phyloP scores from a whole-genome alignment of 1,140 invertebrate genomes.

The Pachypsylla venusta region DNA sequence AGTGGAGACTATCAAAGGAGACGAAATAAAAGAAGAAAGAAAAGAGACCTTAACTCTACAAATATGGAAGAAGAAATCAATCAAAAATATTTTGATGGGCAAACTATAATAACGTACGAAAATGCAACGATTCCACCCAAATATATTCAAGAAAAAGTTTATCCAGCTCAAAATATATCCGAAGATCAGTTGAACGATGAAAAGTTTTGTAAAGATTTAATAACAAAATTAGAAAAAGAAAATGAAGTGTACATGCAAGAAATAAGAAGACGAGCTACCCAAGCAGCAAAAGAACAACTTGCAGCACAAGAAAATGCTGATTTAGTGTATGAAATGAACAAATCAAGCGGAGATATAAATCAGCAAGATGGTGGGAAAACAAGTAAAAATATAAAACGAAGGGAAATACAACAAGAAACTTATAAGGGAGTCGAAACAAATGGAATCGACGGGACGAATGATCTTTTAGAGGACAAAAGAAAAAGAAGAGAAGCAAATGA shows the following conservation, averaged over 20 bases:
- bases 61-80: neutral
- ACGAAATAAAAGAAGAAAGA: neutral
- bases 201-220: neutral
- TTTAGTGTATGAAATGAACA: too few species aligned
- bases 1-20: neutral
- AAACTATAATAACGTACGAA: neutral
- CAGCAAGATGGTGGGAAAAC: too few species aligned
- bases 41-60: neutral
- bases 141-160: neutral
- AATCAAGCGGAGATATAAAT: too few species aligned
- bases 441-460: neutral
- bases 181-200: neutral
- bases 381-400: neutral
- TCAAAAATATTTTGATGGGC: neutral
- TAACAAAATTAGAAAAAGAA: neutral
- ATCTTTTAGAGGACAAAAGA: neutral
- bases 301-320: neutral
- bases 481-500: neutral
- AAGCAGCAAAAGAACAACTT: neutral
- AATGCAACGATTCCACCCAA: neutral
- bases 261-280: neutral
- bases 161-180: neutral
- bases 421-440: neutral
- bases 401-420: neutral
- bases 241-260: neutral